These are phyloP conservation scores for Puffinus mauretanicus DNA, from an alignment of 2,113 vertebrate species.

Conservation along the genomic window DNA sequence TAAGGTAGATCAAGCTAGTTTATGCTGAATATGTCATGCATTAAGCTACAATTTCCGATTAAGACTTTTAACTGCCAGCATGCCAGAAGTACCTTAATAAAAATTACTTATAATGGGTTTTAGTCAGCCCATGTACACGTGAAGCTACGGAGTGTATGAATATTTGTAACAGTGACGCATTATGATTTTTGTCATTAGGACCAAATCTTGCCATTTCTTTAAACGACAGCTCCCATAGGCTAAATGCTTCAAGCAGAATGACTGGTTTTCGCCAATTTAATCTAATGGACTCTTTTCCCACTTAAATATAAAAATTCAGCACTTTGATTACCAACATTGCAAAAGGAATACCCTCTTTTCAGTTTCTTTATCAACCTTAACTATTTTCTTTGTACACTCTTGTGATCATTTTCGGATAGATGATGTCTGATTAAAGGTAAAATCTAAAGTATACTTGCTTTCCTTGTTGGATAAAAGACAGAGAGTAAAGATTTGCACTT, in stretches of 20 bases:
- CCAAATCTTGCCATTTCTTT: background rate
- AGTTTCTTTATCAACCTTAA: background rate
- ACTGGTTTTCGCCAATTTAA: background rate
- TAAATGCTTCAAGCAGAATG: slow-evolving; percentile 6
- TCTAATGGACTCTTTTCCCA: background rate
- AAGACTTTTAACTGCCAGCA: background rate
- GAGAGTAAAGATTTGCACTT: background rate
- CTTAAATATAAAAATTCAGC: background rate
- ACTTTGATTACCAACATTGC: background rate
- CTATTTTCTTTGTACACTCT: background rate
- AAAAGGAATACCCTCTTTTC: background rate
- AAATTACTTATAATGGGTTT: background rate
- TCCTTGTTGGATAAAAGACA: background rate
- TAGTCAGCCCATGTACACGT: background rate
- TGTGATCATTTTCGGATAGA: background rate
- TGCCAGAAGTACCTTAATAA: background rate
- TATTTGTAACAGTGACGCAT: background rate
- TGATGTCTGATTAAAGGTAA: background rate
- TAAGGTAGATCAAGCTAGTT: background rate
- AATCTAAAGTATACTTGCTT: background rate
- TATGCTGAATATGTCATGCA: background rate
- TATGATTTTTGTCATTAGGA: background rate
- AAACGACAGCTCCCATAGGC: background rate
- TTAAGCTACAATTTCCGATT: background rate
- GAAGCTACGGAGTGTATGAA: background rate